These are phyloP conservation scores for Cervus canadensis DNA, from an alignment of 2,113 vertebrate genomes.

Conservation along the genomic window DNA sequence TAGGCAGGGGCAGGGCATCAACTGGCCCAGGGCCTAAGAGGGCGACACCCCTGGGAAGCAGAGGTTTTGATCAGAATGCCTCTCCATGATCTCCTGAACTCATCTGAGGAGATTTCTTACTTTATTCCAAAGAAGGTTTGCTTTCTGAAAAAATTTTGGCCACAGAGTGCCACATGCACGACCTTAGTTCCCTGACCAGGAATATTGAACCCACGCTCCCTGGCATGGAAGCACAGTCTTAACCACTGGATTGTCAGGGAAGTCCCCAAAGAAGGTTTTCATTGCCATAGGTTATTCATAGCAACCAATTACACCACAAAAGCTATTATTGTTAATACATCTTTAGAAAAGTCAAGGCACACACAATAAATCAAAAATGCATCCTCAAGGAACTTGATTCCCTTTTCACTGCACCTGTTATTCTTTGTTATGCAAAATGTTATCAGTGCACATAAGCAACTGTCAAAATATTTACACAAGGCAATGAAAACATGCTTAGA, in stretches of 20 bases:
- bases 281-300: neutral
- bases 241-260: neutral
- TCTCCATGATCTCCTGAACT: neutral
- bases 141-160: neutral
- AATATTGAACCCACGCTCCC: neutral
- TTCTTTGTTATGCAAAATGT: slow-evolving; percentile 46
- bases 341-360: neutral
- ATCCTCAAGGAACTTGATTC: neutral
- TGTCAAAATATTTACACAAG: slow-evolving; percentile 46
- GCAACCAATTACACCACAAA: neutral
- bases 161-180: neutral
- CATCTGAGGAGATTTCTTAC: neutral
- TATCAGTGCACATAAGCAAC: neutral
- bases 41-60: neutral
- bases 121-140: neutral
- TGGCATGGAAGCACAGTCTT: neutral
- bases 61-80: neutral
- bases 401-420: slow-evolving; percentile 9
- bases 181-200: neutral
- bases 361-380: neutral
- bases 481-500: slow-evolving; percentile 19
- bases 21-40: neutral
- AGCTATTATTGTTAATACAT: neutral
- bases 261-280: neutral
- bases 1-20: neutral